Conservation (phyloP, 2,888 invertebrate species). For the Caenorhabditis sp. region DNA sequence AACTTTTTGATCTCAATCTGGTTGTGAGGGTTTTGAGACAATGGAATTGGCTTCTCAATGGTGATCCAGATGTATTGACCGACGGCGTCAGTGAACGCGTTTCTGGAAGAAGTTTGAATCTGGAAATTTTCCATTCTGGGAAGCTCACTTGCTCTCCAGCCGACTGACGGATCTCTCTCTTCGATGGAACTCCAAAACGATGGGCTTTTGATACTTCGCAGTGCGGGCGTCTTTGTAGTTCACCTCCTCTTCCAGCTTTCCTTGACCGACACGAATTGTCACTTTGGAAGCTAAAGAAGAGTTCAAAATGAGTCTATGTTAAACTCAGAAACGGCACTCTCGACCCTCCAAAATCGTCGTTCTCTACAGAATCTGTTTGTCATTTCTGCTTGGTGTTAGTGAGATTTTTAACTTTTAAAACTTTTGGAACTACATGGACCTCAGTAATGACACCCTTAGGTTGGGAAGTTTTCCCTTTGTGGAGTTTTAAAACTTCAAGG, state of each 20-base stretch:
- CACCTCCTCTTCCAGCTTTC: constrained; percentile 51
- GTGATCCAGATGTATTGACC: constrained; percentile 79
- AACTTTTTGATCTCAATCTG: constrained; percentile 65
- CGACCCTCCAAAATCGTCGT: no score
- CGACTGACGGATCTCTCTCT: constrained; percentile 65
- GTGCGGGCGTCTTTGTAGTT: constrained; percentile 73
- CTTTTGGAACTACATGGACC: no score
- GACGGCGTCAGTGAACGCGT: constrained; percentile 75
- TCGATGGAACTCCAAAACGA: constrained; percentile 61
- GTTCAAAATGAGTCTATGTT: no score
- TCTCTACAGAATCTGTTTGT: no score
- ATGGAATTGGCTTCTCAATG: constrained; percentile 71
- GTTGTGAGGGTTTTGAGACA: constrained; percentile 63
- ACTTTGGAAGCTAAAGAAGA: constrained; percentile 63
- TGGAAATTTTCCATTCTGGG: constrained; percentile 37
- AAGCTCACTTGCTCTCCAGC: constrained; percentile 70
- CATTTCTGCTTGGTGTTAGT: no score
- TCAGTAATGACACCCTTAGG: no score
- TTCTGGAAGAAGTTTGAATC: constrained; percentile 69
- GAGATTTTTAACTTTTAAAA: no score
- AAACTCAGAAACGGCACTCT: no score
- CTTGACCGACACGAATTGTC: constrained; percentile 63
- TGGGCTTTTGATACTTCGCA: constrained; percentile 72
- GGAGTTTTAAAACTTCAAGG: no score
- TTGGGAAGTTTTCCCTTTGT: no score